A percentile compares a stretch with the other conserved stretches of the same genome.
These are phyloP conservation scores for Microtus montanus DNA, from an alignment of 2,113 vertebrate genomes.

Conservation along the genomic window DNA sequence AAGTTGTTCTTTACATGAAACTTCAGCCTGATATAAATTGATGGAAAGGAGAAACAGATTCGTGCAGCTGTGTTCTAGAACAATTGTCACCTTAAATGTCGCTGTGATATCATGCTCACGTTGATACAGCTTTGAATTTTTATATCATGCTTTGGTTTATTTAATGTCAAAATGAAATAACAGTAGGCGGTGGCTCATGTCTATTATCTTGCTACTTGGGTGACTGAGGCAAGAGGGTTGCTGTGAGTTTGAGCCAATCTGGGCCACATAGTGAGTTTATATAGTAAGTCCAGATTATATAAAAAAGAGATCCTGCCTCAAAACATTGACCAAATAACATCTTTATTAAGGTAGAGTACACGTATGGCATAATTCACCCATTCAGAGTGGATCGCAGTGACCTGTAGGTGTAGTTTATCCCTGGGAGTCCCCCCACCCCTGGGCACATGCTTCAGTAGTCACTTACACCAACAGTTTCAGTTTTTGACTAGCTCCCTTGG, in stretches of 20 bases:
- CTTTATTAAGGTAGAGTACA: not conserved
- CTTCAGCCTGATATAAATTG: not conserved
- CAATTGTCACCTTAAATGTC: not conserved
- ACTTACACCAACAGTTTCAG: not conserved
- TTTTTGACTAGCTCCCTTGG: not conserved
- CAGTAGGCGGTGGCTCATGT: not conserved
- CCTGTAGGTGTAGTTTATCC: not conserved
- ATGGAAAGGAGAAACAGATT: not conserved
- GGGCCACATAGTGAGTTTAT: not conserved
- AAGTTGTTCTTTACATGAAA: not conserved
- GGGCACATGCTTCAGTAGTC: not conserved
- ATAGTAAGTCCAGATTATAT: not conserved
- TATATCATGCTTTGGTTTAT: not conserved
- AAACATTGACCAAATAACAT: not conserved
- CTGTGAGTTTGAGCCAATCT: not conserved
- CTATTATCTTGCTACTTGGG: not conserved
- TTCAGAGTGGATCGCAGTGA: not conserved
- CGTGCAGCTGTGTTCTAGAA: not conserved
- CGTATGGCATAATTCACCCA: not conserved
- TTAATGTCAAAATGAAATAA: not conserved
- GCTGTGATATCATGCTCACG: not conserved
- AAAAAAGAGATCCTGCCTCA: not conserved
- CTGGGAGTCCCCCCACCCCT: not conserved
- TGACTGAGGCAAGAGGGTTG: not conserved
- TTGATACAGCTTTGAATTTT: conserved; percentile 31